Evolutionary conservation across 37 sponge, comb jelly and placozoan genomes (phyloP).

Genomic region (Spongilla lacustris): DNA sequence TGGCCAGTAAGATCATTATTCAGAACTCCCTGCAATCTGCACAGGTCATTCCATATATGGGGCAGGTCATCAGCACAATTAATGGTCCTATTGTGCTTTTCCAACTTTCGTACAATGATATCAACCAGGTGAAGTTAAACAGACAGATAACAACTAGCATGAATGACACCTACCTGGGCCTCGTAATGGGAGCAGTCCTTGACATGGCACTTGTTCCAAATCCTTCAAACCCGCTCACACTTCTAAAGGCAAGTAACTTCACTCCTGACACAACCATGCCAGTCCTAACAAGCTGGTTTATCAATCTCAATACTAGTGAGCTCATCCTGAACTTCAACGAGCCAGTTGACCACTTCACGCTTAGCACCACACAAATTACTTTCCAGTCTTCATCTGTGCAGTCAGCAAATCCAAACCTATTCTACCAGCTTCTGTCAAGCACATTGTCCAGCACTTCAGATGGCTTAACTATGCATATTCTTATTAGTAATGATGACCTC

Average conservation of each 20-base stretch:
- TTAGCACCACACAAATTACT: conserved; percentile 54
- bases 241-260: conserved; percentile 31
- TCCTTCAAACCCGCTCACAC: conserved; percentile 31
- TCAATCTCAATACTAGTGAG: conserved; percentile 73
- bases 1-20: conserved; percentile 58
- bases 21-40: conserved; percentile 24
- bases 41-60: neutral
- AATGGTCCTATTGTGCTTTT: conserved; percentile 67
- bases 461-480: conserved; percentile 65
- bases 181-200: conserved; percentile 45
- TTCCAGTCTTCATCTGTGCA: conserved; percentile 67
- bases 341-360: conserved; percentile 75
- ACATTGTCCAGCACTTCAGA: conserved; percentile 30
- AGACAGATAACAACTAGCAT: conserved; percentile 56
- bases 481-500: conserved; percentile 71
- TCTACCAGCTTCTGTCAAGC: conserved; percentile 60
- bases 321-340: conserved; percentile 87
- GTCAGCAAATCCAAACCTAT: conserved; percentile 31
- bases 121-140: conserved; percentile 69
- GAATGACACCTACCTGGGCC: conserved; percentile 53
- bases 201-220: conserved; percentile 69
- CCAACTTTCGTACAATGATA: conserved; percentile 48
- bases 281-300: conserved; percentile 32
- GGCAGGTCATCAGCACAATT: conserved; percentile 26
- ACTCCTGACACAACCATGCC: conserved; percentile 78